phyloP scores from a whole-genome alignment of 2,888 invertebrate genomes.

The Empis stercorea region DNA sequence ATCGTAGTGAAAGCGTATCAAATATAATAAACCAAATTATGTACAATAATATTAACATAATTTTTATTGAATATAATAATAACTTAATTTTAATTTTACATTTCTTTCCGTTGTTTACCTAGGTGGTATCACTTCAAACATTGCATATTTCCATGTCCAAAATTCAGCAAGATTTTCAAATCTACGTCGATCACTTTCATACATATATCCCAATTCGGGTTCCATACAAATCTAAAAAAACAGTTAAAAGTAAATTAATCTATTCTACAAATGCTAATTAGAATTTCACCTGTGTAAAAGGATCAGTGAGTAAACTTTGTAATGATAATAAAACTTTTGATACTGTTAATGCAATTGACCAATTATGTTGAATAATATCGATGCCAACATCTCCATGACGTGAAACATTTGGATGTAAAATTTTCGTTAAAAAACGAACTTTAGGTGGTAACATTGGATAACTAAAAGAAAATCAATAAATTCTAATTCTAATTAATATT shows the following conservation, averaged over 20 bases:
- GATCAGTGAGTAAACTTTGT: slow-evolving; percentile 79
- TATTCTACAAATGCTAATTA: neutral
- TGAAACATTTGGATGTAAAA: slow-evolving; percentile 89
- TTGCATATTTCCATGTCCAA: slow-evolving; percentile 88
- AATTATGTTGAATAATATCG: slow-evolving; percentile 90
- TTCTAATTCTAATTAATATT: too few relatives aligned
- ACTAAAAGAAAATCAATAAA: slow-evolving; percentile 26
- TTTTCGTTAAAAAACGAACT: slow-evolving; percentile 82
- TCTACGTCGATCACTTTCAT: slow-evolving; percentile 52
- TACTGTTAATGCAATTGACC: slow-evolving; percentile 87
- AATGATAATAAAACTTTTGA: slow-evolving; percentile 79
- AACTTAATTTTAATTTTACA: too few relatives aligned
- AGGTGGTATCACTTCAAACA: slow-evolving; percentile 53
- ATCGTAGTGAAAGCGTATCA: too few relatives aligned
- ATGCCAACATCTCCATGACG: slow-evolving; percentile 92
- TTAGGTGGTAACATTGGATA: slow-evolving; percentile 89
- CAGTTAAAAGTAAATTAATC: neutral
- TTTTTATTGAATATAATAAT: too few relatives aligned
- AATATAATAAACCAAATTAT: too few relatives aligned
- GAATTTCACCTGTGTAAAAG: slow-evolving; percentile 57
- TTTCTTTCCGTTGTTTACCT: neutral
- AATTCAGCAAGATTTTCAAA: slow-evolving; percentile 71
- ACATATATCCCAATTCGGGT: slow-evolving; percentile 67
- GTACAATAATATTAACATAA: too few relatives aligned
- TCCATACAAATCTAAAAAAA: slow-evolving; percentile 73